Evolutionary conservation across 2,113 vertebrate species (phyloP), one percentile per base, ranked within the genome.

Genomic region (Siniperca chuatsi): DNA sequence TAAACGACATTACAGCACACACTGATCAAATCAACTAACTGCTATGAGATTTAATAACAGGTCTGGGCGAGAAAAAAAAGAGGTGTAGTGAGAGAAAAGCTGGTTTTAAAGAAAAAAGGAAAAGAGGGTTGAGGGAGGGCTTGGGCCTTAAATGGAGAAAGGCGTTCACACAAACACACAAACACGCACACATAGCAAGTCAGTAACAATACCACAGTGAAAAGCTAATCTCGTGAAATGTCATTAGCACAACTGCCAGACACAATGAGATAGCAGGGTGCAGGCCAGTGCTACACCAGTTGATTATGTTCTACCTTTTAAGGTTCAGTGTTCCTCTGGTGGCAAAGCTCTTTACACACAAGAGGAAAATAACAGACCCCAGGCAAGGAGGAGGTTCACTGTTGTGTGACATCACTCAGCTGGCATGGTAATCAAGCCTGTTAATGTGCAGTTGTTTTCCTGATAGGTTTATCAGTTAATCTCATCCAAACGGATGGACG

Each of bases 1-100:
- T 87, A 92, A 91, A 89, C 87, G 90, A 87, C 66, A 42, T 85
- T 84, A 83, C 78, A 78, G 84, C 66, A 58, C 82, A 76, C 75
- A 80, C 72, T 90, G 90, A 94, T 94, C 90, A 87, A 90, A 93
- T 93, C 90, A 93, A 88, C 85, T 84, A 87, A 86, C 91, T 75
- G 83, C 89, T 78, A 67, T 76, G 61, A 94, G 83, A 90, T 90
- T 87, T 89, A 90, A 89, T 89, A 88, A 90, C 73, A 74, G 84
- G 48, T 72, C 50, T 48, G 74, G 54, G 50, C 48, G 83, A 69
- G 37, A 68, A 44, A 44, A 21, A 50, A 40, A 54, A 70, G 25
- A 2, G 52, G 81, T 82, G 81, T 37, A 58, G 68, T 42, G 33
- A 54, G 21, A 68, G 54, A 18, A 50, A 79, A 80, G 75, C 2